Conservation (phyloP, 2,797 vertebrate species). For the Pipistrellus pygmaeus region DNA sequence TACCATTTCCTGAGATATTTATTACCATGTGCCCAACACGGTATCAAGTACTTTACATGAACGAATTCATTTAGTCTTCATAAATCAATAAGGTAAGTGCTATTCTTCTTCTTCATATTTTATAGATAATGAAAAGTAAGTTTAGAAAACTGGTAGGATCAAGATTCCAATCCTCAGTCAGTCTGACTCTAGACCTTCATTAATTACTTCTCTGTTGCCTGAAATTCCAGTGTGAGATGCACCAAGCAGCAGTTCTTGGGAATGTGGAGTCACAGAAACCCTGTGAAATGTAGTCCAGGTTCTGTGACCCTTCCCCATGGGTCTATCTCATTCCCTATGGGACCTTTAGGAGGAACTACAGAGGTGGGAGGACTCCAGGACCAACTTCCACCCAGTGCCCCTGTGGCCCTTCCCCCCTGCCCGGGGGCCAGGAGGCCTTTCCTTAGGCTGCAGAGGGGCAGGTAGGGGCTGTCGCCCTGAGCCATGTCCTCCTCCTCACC, state of each 20-base stretch:
- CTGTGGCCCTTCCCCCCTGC: neutral
- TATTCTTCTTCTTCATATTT: neutral
- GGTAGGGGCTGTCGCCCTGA: neutral
- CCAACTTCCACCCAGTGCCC: neutral
- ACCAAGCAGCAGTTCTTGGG: neutral
- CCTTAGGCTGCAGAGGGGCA: neutral
- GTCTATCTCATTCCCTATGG: neutral
- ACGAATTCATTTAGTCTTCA: neutral
- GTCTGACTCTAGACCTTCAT: neutral
- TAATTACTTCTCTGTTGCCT: conserved; percentile 4
- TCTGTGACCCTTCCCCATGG: neutral
- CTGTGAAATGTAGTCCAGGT: neutral
- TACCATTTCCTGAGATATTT: neutral
- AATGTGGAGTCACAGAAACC: neutral
- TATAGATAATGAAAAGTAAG: neutral
- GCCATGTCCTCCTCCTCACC: neutral
- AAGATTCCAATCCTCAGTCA: conserved; percentile 26
- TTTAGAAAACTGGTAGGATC: neutral
- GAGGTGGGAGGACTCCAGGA: neutral
- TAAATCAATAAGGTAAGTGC: neutral
- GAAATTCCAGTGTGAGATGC: neutral
- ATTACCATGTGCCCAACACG: neutral
- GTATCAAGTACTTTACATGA: neutral
- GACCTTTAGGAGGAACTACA: neutral
- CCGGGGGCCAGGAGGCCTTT: neutral